Evolutionary conservation across 2,113 vertebrate species (phyloP).

Genomic region (Patagioenas fasciata): DNA sequence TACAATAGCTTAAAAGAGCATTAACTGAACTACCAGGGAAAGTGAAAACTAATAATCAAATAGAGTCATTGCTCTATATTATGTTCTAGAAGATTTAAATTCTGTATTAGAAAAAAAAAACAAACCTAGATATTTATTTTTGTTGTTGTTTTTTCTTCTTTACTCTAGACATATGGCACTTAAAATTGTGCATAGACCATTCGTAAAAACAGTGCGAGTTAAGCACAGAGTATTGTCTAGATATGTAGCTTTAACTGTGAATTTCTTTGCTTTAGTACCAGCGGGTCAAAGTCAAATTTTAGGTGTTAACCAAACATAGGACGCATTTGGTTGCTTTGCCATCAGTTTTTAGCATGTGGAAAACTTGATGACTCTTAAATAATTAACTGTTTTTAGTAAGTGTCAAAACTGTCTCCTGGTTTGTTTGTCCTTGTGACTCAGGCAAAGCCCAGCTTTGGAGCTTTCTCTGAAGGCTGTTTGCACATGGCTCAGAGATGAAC

Average conservation of each 20-base stretch:
- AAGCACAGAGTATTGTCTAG: slow-evolving; percentile 35
- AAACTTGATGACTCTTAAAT: slow-evolving; percentile 24
- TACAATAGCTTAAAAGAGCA: slow-evolving; percentile 3
- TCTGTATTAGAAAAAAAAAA: neutral
- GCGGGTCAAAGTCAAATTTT: slow-evolving; percentile 46
- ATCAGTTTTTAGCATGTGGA: slow-evolving; percentile 42
- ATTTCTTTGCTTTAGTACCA: slow-evolving; percentile 49
- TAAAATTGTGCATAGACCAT: slow-evolving; percentile 44
- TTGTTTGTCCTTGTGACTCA: neutral
- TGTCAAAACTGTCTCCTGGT: neutral
- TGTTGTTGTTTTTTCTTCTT: slow-evolving; percentile 38
- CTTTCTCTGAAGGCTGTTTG: neutral
- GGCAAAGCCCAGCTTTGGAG: neutral
- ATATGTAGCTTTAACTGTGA: slow-evolving; percentile 52
- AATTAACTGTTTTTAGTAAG: slow-evolving; percentile 1
- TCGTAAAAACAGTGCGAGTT: slow-evolving; percentile 59
- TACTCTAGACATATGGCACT: slow-evolving; percentile 61
- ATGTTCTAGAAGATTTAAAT: neutral
- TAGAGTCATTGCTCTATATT: neutral
- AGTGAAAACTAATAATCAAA: slow-evolving; percentile 13
- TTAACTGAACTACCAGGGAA: slow-evolving; percentile 3
- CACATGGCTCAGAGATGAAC: fast-evolving
- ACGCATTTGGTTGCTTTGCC: slow-evolving; percentile 2
- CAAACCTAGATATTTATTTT: neutral
- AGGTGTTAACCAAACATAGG: slow-evolving; percentile 58